Evolutionary conservation across 2,113 vertebrate species (phyloP), one percentile per base, ranked within the genome.

Genomic region (Malurus melanocephalus): DNA sequence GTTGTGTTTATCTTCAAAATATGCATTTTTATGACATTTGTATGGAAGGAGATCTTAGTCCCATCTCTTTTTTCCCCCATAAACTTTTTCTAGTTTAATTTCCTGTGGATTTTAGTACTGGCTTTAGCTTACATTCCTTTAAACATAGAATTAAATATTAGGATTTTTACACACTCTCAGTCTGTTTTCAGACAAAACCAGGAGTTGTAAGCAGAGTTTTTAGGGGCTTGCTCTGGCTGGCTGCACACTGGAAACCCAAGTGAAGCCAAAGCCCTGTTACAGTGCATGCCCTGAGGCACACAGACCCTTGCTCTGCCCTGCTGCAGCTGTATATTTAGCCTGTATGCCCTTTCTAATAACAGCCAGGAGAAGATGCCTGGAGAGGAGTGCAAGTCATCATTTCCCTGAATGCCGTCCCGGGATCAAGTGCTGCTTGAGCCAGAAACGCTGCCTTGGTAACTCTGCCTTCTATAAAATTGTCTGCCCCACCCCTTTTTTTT

Each of bases 261-360:
- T 12, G 35, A 78, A 78, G 61, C 49, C 69, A 48, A 35, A 79
- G 51, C 22, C 18, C 11, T 1, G 1, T 55, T 85, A 23, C 65
- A 19, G 52, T 22, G 40, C 35, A 0, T 55, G 69, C 55, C 87
- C 81, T 62, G 40, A 43, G 72, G 85, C 45, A 45, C 21, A 5
- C 51, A 38, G 67, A 18, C 80, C 76, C 86, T 83, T 61, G 72
- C 82, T 73, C 82, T 87, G 72, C 85, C 92, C 88, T 40, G 35
- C 60, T 88, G 32, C 65, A 43, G 90, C 72, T 85, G 68, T 89
- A 89, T 91, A 91, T 95, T 94, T 95, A 95, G 94, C 88, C 80
- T 77, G 3, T 52, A 30, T 80, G 88, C 68, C 94, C 86, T 94
- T 94, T 88, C 56, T 88, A 89, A 1, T 91, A 80, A 74, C 56